phyloP scores from a whole-genome alignment of 2,113 vertebrate species.

The Ploceus nigricollis region DNA sequence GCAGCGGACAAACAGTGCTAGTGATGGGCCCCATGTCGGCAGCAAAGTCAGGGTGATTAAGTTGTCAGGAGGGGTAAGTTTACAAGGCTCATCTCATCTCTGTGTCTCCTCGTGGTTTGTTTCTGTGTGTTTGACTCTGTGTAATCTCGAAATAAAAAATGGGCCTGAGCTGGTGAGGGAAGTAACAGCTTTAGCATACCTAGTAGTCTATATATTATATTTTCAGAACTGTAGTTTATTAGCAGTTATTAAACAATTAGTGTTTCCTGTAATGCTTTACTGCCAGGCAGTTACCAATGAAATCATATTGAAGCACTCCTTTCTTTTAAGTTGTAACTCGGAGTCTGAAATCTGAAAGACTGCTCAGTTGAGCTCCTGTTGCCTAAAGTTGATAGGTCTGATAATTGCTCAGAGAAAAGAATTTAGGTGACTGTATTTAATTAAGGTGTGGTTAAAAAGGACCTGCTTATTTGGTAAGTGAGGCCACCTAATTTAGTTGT shows the following conservation, averaged over 20 bases:
- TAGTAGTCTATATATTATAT: not conserved
- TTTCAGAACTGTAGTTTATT: not conserved
- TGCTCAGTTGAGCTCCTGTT: not conserved
- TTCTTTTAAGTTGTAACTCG: not conserved
- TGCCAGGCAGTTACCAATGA: not conserved
- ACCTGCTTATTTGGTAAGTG: not conserved
- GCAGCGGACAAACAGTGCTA: slow-evolving; percentile 83
- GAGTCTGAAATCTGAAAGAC: not conserved
- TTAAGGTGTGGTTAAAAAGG: not conserved
- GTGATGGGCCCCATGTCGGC: slow-evolving; percentile 77
- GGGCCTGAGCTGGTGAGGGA: not conserved
- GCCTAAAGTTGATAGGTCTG: not conserved
- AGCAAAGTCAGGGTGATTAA: slow-evolving; percentile 95
- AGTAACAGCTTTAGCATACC: not conserved
- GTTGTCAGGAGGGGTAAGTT: slow-evolving; percentile 89
- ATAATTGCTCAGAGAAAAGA: not conserved
- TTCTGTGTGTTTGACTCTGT: not conserved
- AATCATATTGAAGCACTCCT: not conserved
- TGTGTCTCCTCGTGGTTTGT: slow-evolving; percentile 1
- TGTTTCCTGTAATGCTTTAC: not conserved
- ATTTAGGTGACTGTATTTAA: not conserved
- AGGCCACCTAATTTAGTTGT: not conserved
- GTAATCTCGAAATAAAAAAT: not conserved
- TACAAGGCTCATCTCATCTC: slow-evolving; percentile 25
- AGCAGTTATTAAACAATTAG: not conserved